Base-by-base conservation (phyloP, 2,888 invertebrate genomes). In the Tenodera sinensis region DNA sequence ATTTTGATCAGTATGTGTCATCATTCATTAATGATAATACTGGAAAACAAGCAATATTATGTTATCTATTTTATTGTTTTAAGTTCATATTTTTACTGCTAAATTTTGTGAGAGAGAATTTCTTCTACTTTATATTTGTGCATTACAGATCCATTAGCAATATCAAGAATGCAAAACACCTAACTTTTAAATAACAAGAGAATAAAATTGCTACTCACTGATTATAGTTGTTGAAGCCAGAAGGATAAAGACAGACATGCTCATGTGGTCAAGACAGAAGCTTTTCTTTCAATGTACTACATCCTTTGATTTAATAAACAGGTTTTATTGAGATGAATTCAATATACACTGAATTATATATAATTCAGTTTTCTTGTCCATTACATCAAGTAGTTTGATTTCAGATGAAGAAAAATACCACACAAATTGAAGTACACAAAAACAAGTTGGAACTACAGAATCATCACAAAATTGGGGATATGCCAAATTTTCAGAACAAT, bases 251-350 rank as follows among this genome's bases (percentile, higher is more conserved):
- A 47, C 27, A 54, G 85, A 85, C 85, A 85, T 27, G 7, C 54
- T 47, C 28, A 28, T 85, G 15, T 47, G 47, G 42, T 85, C 27
- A 34, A 42, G 85, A 14, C 7, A 47, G 28, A 54, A 42, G 42
- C 27, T n/a, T 47, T 30, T 20, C 84, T 15, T 30, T 84, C 84
- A 84, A 84, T 30, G 30, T 84, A 28, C 28, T 30, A 84, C 85
- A 85, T 27, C 42, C 85, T 85, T 85, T 27, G 34, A 47, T 86
- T 86, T 86, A 87, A 83, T 83, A 87, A 87, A 82, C 82, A 87
- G 71, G 27, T 81, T 87, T 87, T 87, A 87, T 87, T 87, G 28
- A 87, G 30, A 54, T 82, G 82, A 87, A 87, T 87, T 87, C 81
- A 71, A 28, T 71, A 25, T 87, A 87, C 87, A 87, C 27, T 87